Conservation (phyloP, 2,797 vertebrate genomes). For the Petrocephalus schoutedeni region DNA sequence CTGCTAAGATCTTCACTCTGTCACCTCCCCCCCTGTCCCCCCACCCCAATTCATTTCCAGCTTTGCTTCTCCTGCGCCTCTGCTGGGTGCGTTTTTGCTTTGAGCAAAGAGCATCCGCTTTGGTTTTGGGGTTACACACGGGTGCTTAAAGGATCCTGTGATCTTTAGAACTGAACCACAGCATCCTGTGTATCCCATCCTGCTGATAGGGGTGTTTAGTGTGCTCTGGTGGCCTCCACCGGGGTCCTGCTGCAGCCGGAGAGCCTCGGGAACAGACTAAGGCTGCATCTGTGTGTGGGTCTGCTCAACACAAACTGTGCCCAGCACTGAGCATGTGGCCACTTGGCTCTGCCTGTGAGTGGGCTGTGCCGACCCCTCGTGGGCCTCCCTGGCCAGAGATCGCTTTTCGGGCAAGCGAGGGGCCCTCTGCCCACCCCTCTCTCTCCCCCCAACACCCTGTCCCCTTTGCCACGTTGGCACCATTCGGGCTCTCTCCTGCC, state of each 20-base stretch:
- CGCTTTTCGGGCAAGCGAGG: background rate
- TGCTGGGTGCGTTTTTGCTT: background rate
- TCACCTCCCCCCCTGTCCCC: background rate
- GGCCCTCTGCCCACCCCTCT: background rate
- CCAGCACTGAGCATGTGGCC: background rate
- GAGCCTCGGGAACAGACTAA: background rate
- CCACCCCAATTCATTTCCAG: background rate
- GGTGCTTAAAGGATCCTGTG: background rate
- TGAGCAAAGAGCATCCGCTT: background rate
- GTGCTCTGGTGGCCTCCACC: background rate
- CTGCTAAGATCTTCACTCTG: conserved; percentile 66
- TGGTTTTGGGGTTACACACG: background rate
- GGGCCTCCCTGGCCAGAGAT: background rate
- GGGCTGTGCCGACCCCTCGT: background rate
- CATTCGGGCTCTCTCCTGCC: background rate
- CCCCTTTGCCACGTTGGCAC: background rate
- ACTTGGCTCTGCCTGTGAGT: background rate
- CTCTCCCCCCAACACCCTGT: background rate
- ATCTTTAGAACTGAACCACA: background rate
- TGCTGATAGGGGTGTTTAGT: background rate
- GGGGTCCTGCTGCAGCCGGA: background rate
- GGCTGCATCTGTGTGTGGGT: background rate
- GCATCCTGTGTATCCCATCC: background rate
- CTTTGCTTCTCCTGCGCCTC: background rate
- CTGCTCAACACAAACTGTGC: background rate